A percentile compares a stretch with the other conserved stretches of the same genome.
phyloP scores from a whole-genome alignment of 2,888 invertebrate genomes.

The Fragum sueziense region DNA sequence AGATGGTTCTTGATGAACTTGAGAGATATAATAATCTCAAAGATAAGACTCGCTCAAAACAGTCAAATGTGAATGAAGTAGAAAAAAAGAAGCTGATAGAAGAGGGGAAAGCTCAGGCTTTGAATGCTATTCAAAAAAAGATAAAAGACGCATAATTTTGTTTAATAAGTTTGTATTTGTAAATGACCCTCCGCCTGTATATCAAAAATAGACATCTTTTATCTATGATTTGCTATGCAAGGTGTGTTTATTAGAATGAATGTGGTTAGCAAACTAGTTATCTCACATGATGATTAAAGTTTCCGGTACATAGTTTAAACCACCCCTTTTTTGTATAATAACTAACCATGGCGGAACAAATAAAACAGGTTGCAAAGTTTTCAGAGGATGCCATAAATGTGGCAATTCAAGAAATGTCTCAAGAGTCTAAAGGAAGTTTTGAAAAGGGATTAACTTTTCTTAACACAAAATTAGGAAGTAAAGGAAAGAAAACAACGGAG shows the following conservation, averaged over 20 bases:
- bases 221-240: not conserved
- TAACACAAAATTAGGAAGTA: not conserved
- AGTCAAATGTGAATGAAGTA: conserved; percentile 6
- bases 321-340: conserved; percentile 8
- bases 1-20: conserved; percentile 24
- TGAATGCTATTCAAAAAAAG: not conserved
- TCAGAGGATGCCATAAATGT: conserved; percentile 12
- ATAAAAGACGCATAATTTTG: not conserved
- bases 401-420: not conserved
- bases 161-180: not conserved
- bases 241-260: not conserved
- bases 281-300: not conserved
- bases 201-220: not conserved
- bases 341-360: conserved; percentile 13
- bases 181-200: not conserved
- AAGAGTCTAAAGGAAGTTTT: not conserved
- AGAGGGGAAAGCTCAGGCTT: conserved; percentile 17
- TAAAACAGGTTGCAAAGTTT: conserved; percentile 19
- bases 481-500: conserved; percentile 4
- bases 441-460: not conserved
- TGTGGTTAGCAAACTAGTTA: not conserved
- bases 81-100: conserved; percentile 16
- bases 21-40: conserved; percentile 26
- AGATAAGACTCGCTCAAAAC: conserved; percentile 19
- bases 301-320: conserved; percentile 10